Percentiles rank a stretch among this genome's conserved stretches.
Conservation (phyloP, 1,140 invertebrate genomes). For the Fopius arisanus region DNA sequence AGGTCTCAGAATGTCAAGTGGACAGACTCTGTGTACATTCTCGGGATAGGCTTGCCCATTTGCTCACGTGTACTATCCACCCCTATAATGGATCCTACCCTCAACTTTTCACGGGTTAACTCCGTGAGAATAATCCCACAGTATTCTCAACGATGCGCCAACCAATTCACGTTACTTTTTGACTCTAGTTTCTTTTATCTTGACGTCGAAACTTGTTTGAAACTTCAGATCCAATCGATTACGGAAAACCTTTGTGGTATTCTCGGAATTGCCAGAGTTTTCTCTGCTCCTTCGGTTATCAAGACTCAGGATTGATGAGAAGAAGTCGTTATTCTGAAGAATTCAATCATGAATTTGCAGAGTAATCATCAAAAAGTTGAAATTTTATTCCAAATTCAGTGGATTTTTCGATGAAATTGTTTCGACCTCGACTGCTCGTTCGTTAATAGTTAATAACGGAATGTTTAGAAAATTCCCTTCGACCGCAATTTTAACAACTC, state of each 20-base stretch:
- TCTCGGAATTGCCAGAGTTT: not conserved
- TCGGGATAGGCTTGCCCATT: not conserved
- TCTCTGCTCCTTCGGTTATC: not conserved
- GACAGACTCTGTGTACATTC: conserved; percentile 13
- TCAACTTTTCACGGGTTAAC: not conserved
- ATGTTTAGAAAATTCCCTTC: too few species aligned
- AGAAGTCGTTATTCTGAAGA: too few species aligned
- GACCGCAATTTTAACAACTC: too few species aligned
- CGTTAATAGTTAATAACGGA: too few species aligned
- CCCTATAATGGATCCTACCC: not conserved
- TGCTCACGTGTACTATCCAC: not conserved
- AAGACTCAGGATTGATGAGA: not conserved
- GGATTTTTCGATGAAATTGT: too few species aligned
- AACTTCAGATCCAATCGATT: not conserved
- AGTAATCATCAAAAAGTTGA: too few species aligned
- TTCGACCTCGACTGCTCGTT: too few species aligned
- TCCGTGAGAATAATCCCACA: not conserved
- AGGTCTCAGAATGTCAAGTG: conserved; percentile 31
- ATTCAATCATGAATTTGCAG: too few species aligned
- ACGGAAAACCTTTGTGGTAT: not conserved
- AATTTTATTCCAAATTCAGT: too few species aligned
- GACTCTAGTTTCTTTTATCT: not conserved
- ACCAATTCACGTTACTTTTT: not conserved
- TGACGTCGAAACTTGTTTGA: not conserved
- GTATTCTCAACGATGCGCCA: not conserved